Conservation (phyloP, 2,888 invertebrate species). For the Mamestra brassicae region DNA sequence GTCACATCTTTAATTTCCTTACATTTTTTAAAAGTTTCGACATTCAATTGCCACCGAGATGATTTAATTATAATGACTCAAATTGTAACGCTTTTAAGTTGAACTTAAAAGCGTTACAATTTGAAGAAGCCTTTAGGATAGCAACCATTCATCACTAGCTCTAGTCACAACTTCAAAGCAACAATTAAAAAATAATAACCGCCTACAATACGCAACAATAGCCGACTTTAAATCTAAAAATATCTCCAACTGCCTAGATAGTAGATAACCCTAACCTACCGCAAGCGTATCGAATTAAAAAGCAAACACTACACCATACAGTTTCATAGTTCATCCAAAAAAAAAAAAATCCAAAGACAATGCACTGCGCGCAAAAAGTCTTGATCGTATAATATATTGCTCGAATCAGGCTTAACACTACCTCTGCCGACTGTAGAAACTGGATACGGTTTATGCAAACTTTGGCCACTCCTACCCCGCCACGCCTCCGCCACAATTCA, state of each 20-base stretch:
- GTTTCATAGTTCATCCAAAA: slow-evolving; percentile 83
- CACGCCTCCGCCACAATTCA: slow-evolving; percentile 81
- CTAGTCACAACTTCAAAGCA: too few species aligned
- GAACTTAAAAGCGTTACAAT: too few species aligned
- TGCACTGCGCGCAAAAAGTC: slow-evolving; percentile 84
- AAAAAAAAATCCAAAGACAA: slow-evolving; percentile 82
- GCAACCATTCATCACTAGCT: too few species aligned
- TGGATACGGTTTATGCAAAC: slow-evolving; percentile 84
- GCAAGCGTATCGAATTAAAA: slow-evolving; percentile 76
- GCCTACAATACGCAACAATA: not conserved
- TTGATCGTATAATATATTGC: slow-evolving; percentile 82
- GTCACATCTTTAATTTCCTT: too few species aligned
- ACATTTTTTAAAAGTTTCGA: too few species aligned
- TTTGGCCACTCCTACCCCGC: slow-evolving; percentile 79
- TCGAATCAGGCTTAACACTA: slow-evolving; percentile 67
- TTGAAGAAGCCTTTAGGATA: too few species aligned
- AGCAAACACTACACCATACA: slow-evolving; percentile 73
- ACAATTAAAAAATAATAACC: not conserved
- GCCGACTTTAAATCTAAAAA: slow-evolving; percentile 60
- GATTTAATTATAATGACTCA: too few species aligned
- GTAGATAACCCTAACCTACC: slow-evolving; percentile 78
- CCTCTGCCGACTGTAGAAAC: slow-evolving; percentile 66
- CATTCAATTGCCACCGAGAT: too few species aligned
- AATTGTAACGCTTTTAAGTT: too few species aligned
- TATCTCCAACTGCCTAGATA: slow-evolving; percentile 36